Percentiles rank a stretch among this genome's conserved stretches.
phyloP scores from a whole-genome alignment of 1,140 invertebrate genomes.

The Lanistes nyassanus region DNA sequence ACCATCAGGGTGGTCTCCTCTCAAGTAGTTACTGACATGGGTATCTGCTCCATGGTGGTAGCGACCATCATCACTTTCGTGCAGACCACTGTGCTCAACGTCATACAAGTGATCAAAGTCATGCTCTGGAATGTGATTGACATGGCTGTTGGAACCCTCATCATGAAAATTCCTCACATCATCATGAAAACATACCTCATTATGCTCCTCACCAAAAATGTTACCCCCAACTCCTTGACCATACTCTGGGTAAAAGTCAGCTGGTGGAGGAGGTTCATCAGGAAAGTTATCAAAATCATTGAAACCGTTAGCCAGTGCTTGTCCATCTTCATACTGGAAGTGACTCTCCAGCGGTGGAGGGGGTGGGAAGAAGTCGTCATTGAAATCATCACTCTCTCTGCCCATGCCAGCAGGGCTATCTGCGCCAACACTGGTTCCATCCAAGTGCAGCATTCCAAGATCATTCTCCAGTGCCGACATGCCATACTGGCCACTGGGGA shows the following conservation, averaged over 20 bases:
- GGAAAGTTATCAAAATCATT: conserved; percentile 9
- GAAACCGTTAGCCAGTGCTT: background rate
- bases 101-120: conserved; percentile 16
- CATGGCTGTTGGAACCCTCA: background rate
- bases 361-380: background rate
- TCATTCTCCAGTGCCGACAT: background rate
- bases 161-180: conserved; percentile 5
- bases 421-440: background rate
- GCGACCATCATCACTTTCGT: conserved; percentile 1
- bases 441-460: background rate
- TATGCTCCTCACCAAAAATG: conserved; percentile 10
- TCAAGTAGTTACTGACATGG: background rate
- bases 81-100: background rate
- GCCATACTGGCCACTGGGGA: too few relatives aligned
- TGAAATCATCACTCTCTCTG: background rate
- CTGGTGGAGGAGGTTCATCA: background rate
- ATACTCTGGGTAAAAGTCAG: background rate
- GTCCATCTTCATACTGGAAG: background rate
- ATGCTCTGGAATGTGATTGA: conserved; percentile 17
- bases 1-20: conserved; percentile 1
- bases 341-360: too few relatives aligned
- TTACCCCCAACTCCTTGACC: conserved; percentile 5
- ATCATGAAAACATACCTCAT: conserved; percentile 2
- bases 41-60: background rate
- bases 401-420: background rate